Evolutionary conservation across 2,888 invertebrate species (phyloP).

Genomic region (Catonia carolina): DNA sequence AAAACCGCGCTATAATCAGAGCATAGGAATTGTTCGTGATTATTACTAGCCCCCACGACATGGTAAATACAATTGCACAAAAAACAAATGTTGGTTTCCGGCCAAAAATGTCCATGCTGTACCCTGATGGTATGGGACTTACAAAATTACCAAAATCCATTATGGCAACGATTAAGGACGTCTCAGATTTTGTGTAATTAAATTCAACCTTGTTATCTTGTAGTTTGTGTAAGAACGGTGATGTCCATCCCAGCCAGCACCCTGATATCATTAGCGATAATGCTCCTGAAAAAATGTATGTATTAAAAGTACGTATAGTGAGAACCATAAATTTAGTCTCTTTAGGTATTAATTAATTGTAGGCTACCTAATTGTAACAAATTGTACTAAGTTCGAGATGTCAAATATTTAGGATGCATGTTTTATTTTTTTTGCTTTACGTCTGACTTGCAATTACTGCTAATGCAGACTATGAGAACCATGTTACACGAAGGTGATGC

Average conservation of each 20-base stretch:
- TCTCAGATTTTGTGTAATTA: constrained; percentile 21
- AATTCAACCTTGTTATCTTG: constrained; percentile 23
- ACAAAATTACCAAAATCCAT: constrained; percentile 36
- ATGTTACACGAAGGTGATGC: no score
- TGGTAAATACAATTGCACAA: constrained; percentile 41
- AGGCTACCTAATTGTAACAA: no score
- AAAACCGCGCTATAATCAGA: constrained; percentile 29
- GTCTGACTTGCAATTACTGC: no score
- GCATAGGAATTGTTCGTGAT: constrained; percentile 37
- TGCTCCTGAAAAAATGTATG: constrained; percentile 24
- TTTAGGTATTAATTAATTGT: no score
- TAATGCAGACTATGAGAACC: no score
- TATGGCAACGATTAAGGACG: constrained; percentile 33
- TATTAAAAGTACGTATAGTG: no score
- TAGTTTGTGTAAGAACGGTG: constrained; percentile 29
- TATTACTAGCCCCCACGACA: constrained; percentile 40
- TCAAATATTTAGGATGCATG: no score
- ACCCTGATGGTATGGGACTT: constrained; percentile 33
- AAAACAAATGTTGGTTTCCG: constrained; percentile 33
- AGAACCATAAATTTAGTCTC: no score
- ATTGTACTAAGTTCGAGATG: no score
- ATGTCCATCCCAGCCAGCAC: constrained; percentile 34
- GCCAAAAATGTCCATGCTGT: constrained; percentile 33
- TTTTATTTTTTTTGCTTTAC: no score
- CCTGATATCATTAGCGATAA: constrained; percentile 30